phyloP scores from a whole-genome alignment of 2,113 vertebrate species.

The Nettapus auritus region DNA sequence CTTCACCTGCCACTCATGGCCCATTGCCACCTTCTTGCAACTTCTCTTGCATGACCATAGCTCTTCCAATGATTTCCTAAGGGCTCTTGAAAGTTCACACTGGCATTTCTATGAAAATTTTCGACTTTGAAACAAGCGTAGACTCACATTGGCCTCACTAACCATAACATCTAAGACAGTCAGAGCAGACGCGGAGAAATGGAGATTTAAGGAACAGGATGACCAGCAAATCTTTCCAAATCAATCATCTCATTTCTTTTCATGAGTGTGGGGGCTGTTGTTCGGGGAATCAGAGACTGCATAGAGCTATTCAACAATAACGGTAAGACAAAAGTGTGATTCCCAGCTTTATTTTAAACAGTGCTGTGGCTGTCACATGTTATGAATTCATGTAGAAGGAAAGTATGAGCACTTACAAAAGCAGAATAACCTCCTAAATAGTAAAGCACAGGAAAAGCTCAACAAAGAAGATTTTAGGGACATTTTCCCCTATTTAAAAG shows the following conservation, averaged over 20 bases:
- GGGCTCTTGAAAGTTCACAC: slow-evolving; percentile 11
- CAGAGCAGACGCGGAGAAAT: not conserved
- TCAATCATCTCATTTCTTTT: not conserved
- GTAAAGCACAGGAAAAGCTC: not conserved
- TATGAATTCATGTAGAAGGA: not conserved
- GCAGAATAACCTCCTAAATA: not conserved
- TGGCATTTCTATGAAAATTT: slow-evolving; percentile 33
- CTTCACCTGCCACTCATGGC: slow-evolving; percentile 50
- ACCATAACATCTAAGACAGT: not conserved
- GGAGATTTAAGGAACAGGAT: not conserved
- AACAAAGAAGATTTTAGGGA: not conserved
- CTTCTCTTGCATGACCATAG: not conserved
- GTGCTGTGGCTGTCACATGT: not conserved
- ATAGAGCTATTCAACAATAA: not conserved
- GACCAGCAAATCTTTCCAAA: not conserved
- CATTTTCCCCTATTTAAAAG: not conserved
- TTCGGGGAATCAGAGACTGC: not conserved
- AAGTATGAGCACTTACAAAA: not conserved
- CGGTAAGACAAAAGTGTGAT: not conserved
- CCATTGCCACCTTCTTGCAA: slow-evolving; percentile 18
- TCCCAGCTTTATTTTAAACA: not conserved
- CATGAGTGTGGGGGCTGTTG: not conserved
- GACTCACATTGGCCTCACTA: not conserved
- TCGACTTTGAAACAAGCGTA: slow-evolving; percentile 35
- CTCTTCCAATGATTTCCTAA: slow-evolving; percentile 41